Conservation (phyloP, 2,797 vertebrate species). For the Danio aesculapii region DNA sequence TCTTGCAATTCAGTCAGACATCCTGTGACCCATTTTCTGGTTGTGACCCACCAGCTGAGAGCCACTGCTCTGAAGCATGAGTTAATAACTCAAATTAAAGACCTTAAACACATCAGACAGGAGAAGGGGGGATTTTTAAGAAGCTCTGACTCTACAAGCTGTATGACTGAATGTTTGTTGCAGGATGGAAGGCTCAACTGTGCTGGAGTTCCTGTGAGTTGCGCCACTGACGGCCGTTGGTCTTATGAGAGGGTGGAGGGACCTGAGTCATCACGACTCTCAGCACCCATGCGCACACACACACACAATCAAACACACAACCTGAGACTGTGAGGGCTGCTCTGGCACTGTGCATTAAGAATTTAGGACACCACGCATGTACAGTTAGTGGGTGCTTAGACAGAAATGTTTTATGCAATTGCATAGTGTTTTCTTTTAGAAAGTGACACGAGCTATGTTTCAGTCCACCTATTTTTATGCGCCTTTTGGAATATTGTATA, state of each 20-base stretch:
- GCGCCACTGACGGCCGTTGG: conserved; percentile 77
- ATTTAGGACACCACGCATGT: conserved; percentile 23
- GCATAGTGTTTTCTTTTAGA: too few species aligned
- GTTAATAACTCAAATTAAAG: conserved; percentile 1
- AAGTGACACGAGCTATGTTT: too few species aligned
- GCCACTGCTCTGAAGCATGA: not conserved
- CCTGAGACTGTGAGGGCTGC: not conserved
- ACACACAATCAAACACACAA: conserved; percentile 24
- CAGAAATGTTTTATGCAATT: too few species aligned
- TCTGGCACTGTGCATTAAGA: conserved; percentile 29
- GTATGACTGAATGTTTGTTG: conserved; percentile 87
- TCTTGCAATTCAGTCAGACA: conserved; percentile 8
- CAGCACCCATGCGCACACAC: too few species aligned
- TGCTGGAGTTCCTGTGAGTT: conserved; percentile 86
- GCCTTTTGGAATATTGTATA: too few species aligned
- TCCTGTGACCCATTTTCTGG: not conserved
- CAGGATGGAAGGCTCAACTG: conserved; percentile 69
- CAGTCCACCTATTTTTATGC: too few species aligned
- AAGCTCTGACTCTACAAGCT: conserved; percentile 69
- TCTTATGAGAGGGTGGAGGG: conserved; percentile 48
- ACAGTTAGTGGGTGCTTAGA: too few species aligned
- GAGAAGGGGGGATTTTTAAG: not conserved
- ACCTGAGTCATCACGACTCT: conserved; percentile 45
- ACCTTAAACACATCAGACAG: not conserved
- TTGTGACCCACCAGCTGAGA: not conserved